These are phyloP conservation scores for Nowickia ferox DNA, from an alignment of 2,888 invertebrate species.

Conservation along the genomic window DNA sequence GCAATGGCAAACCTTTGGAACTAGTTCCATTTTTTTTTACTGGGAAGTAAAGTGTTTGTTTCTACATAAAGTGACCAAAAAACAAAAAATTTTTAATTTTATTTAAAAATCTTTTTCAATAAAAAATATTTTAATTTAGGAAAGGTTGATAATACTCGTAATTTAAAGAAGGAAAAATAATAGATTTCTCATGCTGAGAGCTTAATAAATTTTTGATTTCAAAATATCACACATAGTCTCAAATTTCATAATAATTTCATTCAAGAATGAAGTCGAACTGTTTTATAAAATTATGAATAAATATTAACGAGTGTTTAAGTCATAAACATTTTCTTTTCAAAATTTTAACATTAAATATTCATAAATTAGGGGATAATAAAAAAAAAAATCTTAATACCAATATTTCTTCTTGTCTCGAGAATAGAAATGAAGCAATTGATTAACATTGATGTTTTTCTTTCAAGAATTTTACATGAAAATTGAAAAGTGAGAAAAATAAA, in stretches of 20 bases:
- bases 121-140: no score
- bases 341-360: neutral
- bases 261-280: slow-evolving; percentile 4
- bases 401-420: neutral
- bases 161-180: neutral
- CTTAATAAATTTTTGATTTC: slow-evolving; percentile 19
- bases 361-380: neutral
- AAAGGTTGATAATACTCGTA: no score
- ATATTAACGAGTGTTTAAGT: slow-evolving; percentile 36
- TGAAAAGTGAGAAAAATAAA: neutral
- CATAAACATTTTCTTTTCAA: slow-evolving; percentile 3
- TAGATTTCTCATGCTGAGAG: slow-evolving; percentile 13
- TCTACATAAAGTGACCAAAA: no score
- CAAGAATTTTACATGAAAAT: neutral
- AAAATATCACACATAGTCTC: slow-evolving; percentile 35
- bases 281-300: neutral
- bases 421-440: slow-evolving; percentile 34
- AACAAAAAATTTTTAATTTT: no score
- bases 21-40: no score
- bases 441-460: slow-evolving; percentile 29
- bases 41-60: no score
- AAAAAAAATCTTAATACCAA: slow-evolving; percentile 31
- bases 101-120: no score
- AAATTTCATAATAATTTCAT: slow-evolving; percentile 31
- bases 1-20: no score